A percentile compares a stretch with the other conserved stretches of the same genome.
Evolutionary conservation across 2,888 invertebrate species (phyloP).

Genomic region (Eilema griseolum): DNA sequence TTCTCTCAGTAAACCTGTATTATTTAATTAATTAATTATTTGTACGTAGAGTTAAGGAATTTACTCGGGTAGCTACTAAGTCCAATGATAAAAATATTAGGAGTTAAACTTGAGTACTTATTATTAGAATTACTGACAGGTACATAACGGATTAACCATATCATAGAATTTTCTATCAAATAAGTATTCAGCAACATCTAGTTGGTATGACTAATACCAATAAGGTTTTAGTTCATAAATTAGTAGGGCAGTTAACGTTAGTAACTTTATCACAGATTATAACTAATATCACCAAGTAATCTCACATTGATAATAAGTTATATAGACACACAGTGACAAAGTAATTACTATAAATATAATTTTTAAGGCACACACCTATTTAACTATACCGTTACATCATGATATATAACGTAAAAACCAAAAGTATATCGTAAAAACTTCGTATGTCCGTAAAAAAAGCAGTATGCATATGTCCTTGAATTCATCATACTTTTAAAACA

Average conservation of each 20-base stretch:
- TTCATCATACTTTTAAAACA: slow-evolving; percentile 22
- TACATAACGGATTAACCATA: too few species aligned
- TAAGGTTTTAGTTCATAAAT: neutral
- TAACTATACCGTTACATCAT: slow-evolving; percentile 12
- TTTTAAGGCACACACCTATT: neutral
- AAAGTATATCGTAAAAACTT: neutral
- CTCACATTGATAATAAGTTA: slow-evolving; percentile 7
- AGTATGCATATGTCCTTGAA: slow-evolving; percentile 45
- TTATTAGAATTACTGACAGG: too few species aligned
- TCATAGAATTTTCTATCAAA: too few species aligned
- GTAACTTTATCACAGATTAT: slow-evolving; percentile 17
- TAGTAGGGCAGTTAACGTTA: neutral
- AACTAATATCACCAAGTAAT: slow-evolving; percentile 8
- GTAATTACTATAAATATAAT: slow-evolving; percentile 9
- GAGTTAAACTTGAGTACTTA: too few species aligned
- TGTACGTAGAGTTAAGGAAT: neutral
- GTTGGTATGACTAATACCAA: neutral
- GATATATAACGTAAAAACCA: slow-evolving; percentile 10
- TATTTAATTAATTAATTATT: neutral
- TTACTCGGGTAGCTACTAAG: neutral
- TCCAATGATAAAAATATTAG: too few species aligned
- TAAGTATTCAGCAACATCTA: neutral
- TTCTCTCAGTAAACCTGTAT: neutral
- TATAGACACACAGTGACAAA: slow-evolving; percentile 5
- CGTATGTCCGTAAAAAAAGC: neutral